phyloP scores from a whole-genome alignment of 2,797 vertebrate genomes.

The Dipus sagitta region DNA sequence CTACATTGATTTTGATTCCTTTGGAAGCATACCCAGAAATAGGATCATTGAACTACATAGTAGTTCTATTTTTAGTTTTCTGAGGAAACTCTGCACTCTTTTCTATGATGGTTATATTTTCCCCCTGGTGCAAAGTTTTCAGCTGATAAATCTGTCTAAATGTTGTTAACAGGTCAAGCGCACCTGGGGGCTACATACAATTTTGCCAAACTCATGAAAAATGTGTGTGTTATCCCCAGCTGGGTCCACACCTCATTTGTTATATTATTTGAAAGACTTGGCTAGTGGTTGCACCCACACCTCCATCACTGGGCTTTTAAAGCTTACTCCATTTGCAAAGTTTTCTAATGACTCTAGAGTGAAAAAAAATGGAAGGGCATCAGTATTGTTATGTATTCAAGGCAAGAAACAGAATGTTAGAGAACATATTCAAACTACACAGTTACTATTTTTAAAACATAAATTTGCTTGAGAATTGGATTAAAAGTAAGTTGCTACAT shows the following conservation, averaged over 20 bases:
- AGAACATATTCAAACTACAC: not conserved
- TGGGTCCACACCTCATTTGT: conserved; percentile 68
- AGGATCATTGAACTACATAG: not conserved
- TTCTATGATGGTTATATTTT: not conserved
- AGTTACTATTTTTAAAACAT: not conserved
- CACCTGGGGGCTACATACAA: conserved; percentile 39
- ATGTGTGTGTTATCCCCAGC: conserved; percentile 25
- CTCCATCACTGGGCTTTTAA: conserved; percentile 11
- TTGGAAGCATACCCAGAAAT: not conserved
- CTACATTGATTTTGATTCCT: not conserved
- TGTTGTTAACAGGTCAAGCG: conserved; percentile 74
- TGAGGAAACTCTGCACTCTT: not conserved
- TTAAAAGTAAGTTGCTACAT: conserved; percentile 5
- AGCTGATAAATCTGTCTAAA: conserved; percentile 78
- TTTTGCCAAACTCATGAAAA: conserved; percentile 56
- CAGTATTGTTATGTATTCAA: not conserved
- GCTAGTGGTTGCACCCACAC: not conserved
- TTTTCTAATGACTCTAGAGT: conserved; percentile 48
- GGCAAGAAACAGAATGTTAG: not conserved
- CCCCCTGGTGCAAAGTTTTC: conserved; percentile 51
- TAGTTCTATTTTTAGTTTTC: conserved; percentile 41
- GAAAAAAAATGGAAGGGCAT: not conserved
- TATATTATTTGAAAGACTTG: conserved; percentile 53
- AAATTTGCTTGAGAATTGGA: conserved; percentile 34
- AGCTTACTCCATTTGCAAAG: conserved; percentile 20